phyloP scores from a whole-genome alignment of 2,113 vertebrate species.

The Nothobranchius furzeri region DNA sequence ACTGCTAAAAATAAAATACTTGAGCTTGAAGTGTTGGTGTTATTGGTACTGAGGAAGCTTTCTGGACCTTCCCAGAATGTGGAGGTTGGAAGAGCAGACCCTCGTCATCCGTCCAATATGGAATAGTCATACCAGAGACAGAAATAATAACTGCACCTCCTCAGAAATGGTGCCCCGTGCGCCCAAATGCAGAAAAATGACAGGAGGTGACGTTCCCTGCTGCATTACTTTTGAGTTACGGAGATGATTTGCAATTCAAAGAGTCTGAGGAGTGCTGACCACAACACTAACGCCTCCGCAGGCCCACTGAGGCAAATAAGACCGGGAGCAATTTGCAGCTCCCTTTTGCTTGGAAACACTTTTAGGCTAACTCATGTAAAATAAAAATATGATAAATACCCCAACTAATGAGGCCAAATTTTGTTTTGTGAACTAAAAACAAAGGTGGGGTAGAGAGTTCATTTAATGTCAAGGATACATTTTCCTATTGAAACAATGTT shows the following conservation, averaged over 20 bases:
- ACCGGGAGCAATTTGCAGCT: slow-evolving; percentile 74
- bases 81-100: slow-evolving; percentile 65
- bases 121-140: slow-evolving; percentile 75
- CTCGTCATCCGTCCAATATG: slow-evolving; percentile 75
- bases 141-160: slow-evolving; percentile 81
- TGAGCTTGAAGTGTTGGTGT: slow-evolving; percentile 43
- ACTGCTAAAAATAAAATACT: slow-evolving; percentile 47
- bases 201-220: slow-evolving; percentile 78
- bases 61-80: slow-evolving; percentile 58
- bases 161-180: slow-evolving; percentile 68
- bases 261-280: slow-evolving; percentile 89
- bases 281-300: slow-evolving; percentile 76
- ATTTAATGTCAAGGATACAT: slow-evolving; percentile 67
- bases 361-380: slow-evolving; percentile 78
- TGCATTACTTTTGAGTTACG: slow-evolving; percentile 97
- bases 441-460: slow-evolving; percentile 45
- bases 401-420: slow-evolving; percentile 75
- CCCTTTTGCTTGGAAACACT: slow-evolving; percentile 66
- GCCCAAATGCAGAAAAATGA: slow-evolving; percentile 85
- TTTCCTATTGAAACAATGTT: slow-evolving; percentile 57
- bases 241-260: slow-evolving; percentile 96
- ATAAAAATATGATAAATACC: slow-evolving; percentile 79
- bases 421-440: slow-evolving; percentile 68
- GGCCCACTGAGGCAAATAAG: slow-evolving; percentile 81
- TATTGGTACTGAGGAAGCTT: slow-evolving; percentile 69